Base-by-base conservation (phyloP, 2,797 vertebrate genomes). In the Hydrocynus forskahlii region DNA sequence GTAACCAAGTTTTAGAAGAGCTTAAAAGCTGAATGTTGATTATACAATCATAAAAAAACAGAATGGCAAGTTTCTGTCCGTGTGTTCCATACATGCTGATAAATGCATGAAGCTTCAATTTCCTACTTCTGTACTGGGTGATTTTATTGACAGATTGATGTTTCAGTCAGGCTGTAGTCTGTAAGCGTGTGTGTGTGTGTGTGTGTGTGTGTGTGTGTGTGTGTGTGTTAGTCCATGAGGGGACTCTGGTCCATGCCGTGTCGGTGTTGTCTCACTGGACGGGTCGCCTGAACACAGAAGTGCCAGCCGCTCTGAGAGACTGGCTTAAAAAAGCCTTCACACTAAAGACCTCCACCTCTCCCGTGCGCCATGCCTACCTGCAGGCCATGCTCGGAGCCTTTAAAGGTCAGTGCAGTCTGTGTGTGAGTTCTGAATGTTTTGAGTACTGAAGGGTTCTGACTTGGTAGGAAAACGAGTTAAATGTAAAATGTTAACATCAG, bases 301-400 rank as follows among this genome's bases (percentile, higher is more conserved):
- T 99, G 79, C 96, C 98, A 6, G 87, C 90, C 43, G 93, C 95
- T 83, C 89, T 99, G 82, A 82, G 94, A 1, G 97, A 98, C 55
- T 99, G 98, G 97, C 91, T 98, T 76, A 98, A 97, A 90, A 99
- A 99, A 89, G 97, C 96, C 2, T 97, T 97, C 89, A 96, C 95
- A 88, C 96, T 99, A 59, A 99, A 99, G 92, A 96, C 96, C 8
- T 97, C 96, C 55, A 98, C 97, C 8, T 96, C 97, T 5, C 91
- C 93, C 0, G 97, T 99, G 83, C 95, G 98, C 71, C 97, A 99
- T 0, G 95, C 97, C n/a, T 99, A 99, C 91, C 91, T 99, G 83
- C 98, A 98, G 90, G 96, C 95, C 87, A 96, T 99, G 96, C 88
- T 99, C 29, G 94, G 94, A 16, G 95, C 95, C 64, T 99, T 97